A percentile compares a stretch with the other conserved stretches of the same genome.
Evolutionary conservation across 2,797 vertebrate species (phyloP).

Genomic region (Sphaeramia orbicularis): DNA sequence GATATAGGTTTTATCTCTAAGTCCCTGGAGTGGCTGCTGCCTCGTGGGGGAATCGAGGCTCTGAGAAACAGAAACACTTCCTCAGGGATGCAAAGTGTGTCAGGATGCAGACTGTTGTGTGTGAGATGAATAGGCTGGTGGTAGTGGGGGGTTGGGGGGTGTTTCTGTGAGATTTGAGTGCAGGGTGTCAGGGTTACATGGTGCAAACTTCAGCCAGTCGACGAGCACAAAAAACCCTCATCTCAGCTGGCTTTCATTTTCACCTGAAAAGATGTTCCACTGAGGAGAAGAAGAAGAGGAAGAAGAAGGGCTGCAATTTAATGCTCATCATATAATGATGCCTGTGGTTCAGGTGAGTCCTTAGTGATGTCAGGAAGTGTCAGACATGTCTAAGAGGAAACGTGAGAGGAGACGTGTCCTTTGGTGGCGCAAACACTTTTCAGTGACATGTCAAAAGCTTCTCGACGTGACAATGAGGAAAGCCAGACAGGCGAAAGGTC

Average conservation of each 20-base stretch:
- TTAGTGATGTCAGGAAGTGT: no score
- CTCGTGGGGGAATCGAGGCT: slow-evolving; percentile 32
- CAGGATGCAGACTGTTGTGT: slow-evolving; percentile 24
- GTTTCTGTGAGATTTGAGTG: slow-evolving; percentile 11
- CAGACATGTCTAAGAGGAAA: background rate
- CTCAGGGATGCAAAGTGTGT: slow-evolving; percentile 58
- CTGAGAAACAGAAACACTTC: slow-evolving; percentile 50
- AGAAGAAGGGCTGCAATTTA: no score
- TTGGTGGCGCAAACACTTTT: no score
- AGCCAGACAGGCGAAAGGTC: no score
- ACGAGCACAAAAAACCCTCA: background rate
- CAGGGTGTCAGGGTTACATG: background rate
- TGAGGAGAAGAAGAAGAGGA: background rate
- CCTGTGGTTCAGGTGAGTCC: no score
- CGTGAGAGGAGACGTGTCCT: no score
- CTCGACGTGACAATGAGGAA: no score
- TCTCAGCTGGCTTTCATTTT: slow-evolving; percentile 3
- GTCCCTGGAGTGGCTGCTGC: slow-evolving; percentile 32
- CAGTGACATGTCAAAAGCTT: no score
- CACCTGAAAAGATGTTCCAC: background rate
- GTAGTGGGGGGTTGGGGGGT: no score
- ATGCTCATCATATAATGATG: background rate
- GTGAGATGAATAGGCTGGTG: slow-evolving; percentile 19
- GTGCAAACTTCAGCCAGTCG: background rate
- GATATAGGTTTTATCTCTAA: slow-evolving; percentile 23